These are phyloP conservation scores for Antechinus flavipes DNA, from an alignment of 2,113 vertebrate species.

Conservation along the genomic window DNA sequence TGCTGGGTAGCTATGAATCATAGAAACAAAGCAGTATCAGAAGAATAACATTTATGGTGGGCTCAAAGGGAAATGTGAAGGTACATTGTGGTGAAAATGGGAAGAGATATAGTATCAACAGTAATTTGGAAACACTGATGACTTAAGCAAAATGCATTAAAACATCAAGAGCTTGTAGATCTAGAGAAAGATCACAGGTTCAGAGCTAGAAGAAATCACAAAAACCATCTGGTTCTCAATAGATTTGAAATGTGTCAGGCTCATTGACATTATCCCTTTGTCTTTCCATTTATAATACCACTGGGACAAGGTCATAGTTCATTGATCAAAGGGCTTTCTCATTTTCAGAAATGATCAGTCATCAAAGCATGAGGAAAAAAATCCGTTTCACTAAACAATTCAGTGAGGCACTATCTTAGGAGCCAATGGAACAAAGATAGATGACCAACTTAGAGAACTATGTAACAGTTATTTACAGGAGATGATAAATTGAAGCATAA, in stretches of 20 bases:
- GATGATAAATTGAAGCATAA: background rate
- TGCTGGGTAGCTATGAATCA: background rate
- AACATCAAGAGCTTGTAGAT: background rate
- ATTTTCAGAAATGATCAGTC: background rate
- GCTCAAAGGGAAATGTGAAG: background rate
- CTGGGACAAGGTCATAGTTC: background rate
- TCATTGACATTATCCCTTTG: background rate
- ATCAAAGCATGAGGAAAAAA: background rate
- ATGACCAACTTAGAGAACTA: constrained; percentile 10
- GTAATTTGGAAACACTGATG: background rate
- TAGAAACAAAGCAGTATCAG: background rate
- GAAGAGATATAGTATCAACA: background rate
- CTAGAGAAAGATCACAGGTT: background rate
- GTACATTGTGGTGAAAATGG: background rate
- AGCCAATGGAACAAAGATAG: background rate
- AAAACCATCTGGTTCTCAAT: background rate
- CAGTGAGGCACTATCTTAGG: background rate
- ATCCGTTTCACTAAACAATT: background rate
- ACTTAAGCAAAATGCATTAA: background rate
- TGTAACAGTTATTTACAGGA: constrained; percentile 31
- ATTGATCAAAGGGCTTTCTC: background rate
- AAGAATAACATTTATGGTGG: background rate
- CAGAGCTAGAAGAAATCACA: background rate
- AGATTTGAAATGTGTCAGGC: background rate
- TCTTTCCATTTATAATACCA: background rate